These are phyloP conservation scores for Agapostemon virescens DNA, from an alignment of 2,888 invertebrate species.

Conservation along the genomic window DNA sequence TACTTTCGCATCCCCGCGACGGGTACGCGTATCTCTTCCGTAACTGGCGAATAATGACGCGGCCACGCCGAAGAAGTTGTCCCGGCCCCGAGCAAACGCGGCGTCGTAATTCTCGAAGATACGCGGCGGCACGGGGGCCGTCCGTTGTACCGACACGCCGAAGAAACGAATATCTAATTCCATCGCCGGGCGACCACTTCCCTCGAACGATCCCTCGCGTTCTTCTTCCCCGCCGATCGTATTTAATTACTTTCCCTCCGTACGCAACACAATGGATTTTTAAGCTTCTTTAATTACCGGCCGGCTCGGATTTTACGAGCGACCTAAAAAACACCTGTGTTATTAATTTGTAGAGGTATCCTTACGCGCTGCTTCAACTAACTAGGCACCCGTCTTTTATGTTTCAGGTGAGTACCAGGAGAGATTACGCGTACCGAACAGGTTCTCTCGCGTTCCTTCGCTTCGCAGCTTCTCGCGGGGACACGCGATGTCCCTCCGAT, in stretches of 20 bases:
- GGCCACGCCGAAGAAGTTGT: neutral
- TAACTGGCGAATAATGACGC: constrained; percentile 20
- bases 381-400: constrained; percentile 39
- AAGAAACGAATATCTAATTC: constrained; percentile 22
- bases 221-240: neutral
- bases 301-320: neutral
- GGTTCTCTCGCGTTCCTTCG: neutral
- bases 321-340: neutral
- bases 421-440: neutral
- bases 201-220: neutral
- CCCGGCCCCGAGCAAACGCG: neutral
- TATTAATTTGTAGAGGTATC: constrained; percentile 4
- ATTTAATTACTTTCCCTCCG: constrained; percentile 16
- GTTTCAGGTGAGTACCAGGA: constrained; percentile 68
- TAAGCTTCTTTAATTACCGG: constrained; percentile 14
- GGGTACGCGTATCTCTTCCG: constrained; percentile 30
- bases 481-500: neutral
- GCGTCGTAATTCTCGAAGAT: constrained; percentile 3
- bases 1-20: constrained; percentile 54
- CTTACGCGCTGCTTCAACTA: constrained; percentile 1
- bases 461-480: neutral
- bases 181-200: constrained; percentile 13
- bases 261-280: neutral
- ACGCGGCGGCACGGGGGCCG: neutral
- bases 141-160: neutral